A percentile compares a stretch with the other conserved stretches of the same genome.
Conservation (phyloP, 1,140 invertebrate genomes). For the Metaphire vulgaris region DNA sequence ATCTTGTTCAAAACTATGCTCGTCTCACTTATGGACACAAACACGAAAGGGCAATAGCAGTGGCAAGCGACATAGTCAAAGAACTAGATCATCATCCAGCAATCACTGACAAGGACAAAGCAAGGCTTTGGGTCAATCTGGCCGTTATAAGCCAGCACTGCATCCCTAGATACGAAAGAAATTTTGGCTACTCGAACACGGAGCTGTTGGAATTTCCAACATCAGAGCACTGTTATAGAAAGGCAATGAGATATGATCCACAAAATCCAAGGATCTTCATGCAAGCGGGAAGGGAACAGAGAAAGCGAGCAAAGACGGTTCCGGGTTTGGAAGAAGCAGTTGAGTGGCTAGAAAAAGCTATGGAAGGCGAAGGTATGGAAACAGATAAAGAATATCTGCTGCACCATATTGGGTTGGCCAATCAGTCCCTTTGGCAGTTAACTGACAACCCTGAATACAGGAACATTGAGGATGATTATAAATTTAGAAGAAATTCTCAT, state of each 20-base stretch:
- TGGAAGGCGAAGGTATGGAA: background rate
- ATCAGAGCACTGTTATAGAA: too few relatives aligned
- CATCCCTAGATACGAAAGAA: background rate
- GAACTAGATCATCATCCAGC: background rate
- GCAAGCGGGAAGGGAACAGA: background rate
- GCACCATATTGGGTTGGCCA: background rate
- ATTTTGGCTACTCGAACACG: too few relatives aligned
- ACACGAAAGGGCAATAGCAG: background rate
- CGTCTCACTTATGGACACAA: background rate
- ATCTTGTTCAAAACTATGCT: background rate
- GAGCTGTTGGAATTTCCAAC: too few relatives aligned
- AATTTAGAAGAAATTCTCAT: too few relatives aligned
- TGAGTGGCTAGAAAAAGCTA: background rate
- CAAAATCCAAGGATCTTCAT: background rate
- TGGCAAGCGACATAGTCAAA: background rate
- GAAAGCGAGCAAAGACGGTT: background rate
- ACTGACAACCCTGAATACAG: too few relatives aligned
- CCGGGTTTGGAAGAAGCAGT: background rate
- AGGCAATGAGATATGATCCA: background rate
- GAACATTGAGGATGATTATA: too few relatives aligned
- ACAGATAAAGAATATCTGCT: background rate
- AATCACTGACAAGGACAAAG: background rate
- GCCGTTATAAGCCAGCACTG: background rate
- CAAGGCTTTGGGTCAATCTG: background rate
- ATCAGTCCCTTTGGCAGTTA: background rate